Percentiles rank a stretch among this genome's conserved stretches.
These are phyloP conservation scores for Cephus sareptanus DNA, from an alignment of 2,888 invertebrate genomes.

Conservation along the genomic window DNA sequence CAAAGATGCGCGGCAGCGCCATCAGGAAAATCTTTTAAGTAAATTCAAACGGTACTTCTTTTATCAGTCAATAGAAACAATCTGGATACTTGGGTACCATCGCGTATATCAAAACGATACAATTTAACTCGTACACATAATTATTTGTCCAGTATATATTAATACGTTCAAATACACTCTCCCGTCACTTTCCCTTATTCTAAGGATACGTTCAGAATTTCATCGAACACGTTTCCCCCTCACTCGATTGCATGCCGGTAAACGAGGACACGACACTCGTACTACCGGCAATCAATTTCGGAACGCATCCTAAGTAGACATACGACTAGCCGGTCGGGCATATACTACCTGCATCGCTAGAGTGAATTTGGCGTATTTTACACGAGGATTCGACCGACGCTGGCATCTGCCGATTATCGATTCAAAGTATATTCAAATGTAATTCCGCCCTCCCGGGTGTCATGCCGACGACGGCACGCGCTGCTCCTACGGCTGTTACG, in stretches of 20 bases:
- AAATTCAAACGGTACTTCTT: neutral
- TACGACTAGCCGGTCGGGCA: neutral
- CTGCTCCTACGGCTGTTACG: neutral
- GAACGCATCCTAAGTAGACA: neutral
- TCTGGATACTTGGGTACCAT: neutral
- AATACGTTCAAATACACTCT: neutral
- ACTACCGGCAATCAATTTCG: too few species aligned
- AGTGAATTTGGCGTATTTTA: conserved; percentile 21
- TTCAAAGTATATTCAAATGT: conserved; percentile 48
- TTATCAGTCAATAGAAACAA: conserved; percentile 15
- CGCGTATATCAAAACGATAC: neutral
- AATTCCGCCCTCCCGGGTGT: conserved; percentile 32
- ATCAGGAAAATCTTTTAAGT: neutral
- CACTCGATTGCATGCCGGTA: too few species aligned
- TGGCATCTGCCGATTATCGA: conserved; percentile 32
- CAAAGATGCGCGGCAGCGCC: neutral
- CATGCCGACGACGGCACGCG: conserved; percentile 8
- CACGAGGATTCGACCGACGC: neutral
- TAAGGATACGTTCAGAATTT: neutral
- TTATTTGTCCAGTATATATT: neutral
- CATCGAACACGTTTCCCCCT: too few species aligned
- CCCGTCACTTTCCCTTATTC: neutral
- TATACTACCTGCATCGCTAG: neutral
- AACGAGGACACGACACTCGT: too few species aligned
- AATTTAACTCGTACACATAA: neutral